Evolutionary conservation across 2,888 invertebrate genomes (phyloP), one percentile per base, ranked within the genome.

Genomic region (Amblyjoppa fuscipennis): DNA sequence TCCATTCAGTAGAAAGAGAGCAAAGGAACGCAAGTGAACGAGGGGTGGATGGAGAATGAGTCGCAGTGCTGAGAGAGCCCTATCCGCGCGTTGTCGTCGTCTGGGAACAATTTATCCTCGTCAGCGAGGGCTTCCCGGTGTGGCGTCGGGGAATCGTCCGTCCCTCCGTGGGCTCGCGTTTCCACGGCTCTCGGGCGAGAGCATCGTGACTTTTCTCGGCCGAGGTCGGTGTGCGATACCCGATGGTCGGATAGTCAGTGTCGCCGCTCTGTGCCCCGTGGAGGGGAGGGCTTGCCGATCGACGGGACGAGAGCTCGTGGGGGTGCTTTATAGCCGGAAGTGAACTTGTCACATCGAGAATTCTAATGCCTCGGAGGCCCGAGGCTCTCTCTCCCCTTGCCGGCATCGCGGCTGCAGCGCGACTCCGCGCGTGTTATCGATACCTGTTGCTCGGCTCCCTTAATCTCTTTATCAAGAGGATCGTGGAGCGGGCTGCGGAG

Each of bases 381-480:
- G 49, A 25, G 75, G 75, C 69, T 7, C 13, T 25, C 11, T 11
- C 69, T 28, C 45, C 0, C 20, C n/a, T 9, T 20, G 31, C 45
- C 38, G 41, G 61, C 61, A 6, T 16, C 34, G 34, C 16, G 61
- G 31, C 34, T 34, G 31, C 61, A 31, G 61, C 61, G 74, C 77
- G 84, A 82, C 81, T 86, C 84, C 82, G 80, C 86, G 87, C 81
- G 69, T 83, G 86, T 87, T 87, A 88, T 88, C 88, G 88, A 88
- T 88, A 88, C 88, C 88, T 88, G 88, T 88, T 88, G 88, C 88
- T 86, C 83, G 45, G 71, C 82, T 88, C 83, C 87, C 88, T 88
- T 88, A 88, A 88, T 88, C 88, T 88, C 88, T 88, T 88, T 88
- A 88, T 88, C 87, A 87, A 87, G 88, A 87, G 85, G 59, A 82